Percentiles rank a stretch among this genome's conserved stretches.
Conservation (phyloP, 1,140 invertebrate genomes). For the Elysia chlorotica region DNA sequence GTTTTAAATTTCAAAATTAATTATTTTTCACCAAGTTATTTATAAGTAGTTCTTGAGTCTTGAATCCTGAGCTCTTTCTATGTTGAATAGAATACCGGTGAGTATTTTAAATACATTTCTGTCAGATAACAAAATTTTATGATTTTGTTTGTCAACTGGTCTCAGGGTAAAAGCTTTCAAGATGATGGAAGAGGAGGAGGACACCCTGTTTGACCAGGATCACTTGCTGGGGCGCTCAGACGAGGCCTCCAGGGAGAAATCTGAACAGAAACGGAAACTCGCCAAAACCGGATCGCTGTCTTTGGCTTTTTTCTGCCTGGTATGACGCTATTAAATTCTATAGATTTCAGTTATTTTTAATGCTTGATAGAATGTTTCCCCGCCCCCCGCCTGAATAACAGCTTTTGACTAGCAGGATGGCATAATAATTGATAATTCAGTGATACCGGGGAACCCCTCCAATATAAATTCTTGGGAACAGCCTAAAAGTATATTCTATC, state of each 20-base stretch:
- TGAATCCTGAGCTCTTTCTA: background rate
- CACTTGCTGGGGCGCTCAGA: conserved; percentile 28
- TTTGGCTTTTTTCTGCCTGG: conserved; percentile 52
- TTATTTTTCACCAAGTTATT: background rate
- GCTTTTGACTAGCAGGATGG: too few relatives aligned
- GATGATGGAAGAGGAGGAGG: conserved; percentile 46
- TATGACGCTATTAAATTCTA: conserved; percentile 39
- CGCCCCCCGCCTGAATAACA: background rate
- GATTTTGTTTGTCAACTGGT: background rate
- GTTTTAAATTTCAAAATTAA: background rate
- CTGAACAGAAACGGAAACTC: conserved; percentile 38
- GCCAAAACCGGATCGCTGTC: conserved; percentile 48
- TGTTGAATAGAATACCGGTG: too few relatives aligned
- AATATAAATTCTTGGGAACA: background rate
- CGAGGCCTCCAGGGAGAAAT: conserved; percentile 16
- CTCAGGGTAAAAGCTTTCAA: background rate
- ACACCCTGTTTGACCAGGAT: conserved; percentile 42
- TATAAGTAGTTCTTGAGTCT: background rate
- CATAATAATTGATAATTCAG: background rate
- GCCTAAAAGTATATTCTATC: background rate
- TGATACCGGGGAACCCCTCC: background rate
- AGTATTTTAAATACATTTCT: background rate
- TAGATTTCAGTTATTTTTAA: background rate
- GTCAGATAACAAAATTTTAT: background rate
- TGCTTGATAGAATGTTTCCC: background rate